Percentiles rank a stretch among this genome's conserved stretches.
These are phyloP conservation scores for Panurus biarmicus DNA, from an alignment of 2,113 vertebrate species.

Conservation along the genomic window DNA sequence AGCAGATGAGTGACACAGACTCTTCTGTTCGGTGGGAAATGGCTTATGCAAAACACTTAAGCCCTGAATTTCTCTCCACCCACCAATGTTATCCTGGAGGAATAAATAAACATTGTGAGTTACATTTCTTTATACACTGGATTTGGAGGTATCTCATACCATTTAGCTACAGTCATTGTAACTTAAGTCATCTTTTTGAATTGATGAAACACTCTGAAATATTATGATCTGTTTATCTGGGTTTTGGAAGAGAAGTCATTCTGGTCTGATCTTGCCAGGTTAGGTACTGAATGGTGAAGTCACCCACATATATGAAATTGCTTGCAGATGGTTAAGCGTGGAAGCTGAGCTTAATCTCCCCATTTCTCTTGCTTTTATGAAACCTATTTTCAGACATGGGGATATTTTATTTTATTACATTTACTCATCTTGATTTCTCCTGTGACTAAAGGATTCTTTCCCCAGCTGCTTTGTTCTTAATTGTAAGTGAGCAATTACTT, in stretches of 20 bases:
- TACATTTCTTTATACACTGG: not conserved
- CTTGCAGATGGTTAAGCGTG: constrained; percentile 23
- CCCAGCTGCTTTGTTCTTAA: constrained; percentile 36
- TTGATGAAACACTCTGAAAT: constrained; percentile 22
- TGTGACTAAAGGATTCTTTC: constrained; percentile 18
- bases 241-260: not conserved
- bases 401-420: constrained; percentile 43
- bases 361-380: constrained; percentile 12
- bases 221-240: constrained; percentile 40
- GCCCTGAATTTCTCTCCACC: not conserved
- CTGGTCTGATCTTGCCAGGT: not conserved
- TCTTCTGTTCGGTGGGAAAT: not conserved
- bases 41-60: not conserved
- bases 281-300: constrained; percentile 3
- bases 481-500: constrained; percentile 51
- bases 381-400: not conserved
- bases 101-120: not conserved
- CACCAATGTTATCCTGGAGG: not conserved
- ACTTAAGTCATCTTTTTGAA: not conserved
- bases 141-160: not conserved
- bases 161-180: not conserved
- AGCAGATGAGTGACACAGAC: not conserved
- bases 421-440: constrained; percentile 52
- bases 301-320: constrained; percentile 11
- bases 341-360: not conserved